A percentile compares a stretch with the other conserved stretches of the same genome.
Evolutionary conservation across 2,888 invertebrate species (phyloP).

Genomic region (Caenorhabditis sp.): DNA sequence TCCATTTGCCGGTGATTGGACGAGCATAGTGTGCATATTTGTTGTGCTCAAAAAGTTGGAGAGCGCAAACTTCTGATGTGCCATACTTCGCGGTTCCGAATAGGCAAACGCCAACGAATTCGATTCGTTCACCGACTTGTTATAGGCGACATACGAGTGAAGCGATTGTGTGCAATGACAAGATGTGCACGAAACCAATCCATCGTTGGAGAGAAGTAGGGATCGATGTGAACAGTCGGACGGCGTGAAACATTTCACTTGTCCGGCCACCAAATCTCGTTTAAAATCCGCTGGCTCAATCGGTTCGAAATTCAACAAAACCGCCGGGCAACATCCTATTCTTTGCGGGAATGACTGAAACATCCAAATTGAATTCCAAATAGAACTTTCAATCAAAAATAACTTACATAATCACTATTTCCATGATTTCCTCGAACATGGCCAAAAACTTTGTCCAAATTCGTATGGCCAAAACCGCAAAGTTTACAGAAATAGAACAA

Average conservation of each 20-base stretch:
- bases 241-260: slow-evolving; percentile 3
- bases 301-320: slow-evolving; percentile 23
- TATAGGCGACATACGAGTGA: neutral
- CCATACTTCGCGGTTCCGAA: neutral
- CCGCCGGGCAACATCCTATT: slow-evolving; percentile 13
- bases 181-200: slow-evolving; percentile 25
- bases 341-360: slow-evolving; percentile 6
- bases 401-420: slow-evolving; percentile 6
- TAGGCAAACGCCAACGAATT: neutral
- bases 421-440: slow-evolving; percentile 1
- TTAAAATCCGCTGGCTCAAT: slow-evolving; percentile 4
- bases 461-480: slow-evolving; percentile 15
- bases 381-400: neutral
- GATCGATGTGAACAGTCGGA: slow-evolving; percentile 42
- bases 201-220: slow-evolving; percentile 19
- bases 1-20: too few relatives aligned
- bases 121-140: neutral
- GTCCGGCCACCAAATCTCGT: neutral
- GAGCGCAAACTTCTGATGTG: neutral
- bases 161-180: slow-evolving; percentile 31
- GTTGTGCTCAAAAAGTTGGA: neutral
- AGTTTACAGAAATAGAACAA: slow-evolving; percentile 45
- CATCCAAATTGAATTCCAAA: neutral
- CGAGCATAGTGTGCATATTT: neutral
- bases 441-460: slow-evolving; percentile 4